A percentile compares a stretch with the other conserved stretches of the same genome.
Conservation (phyloP, 2,113 vertebrate genomes). For the Pelecanus crispus region DNA sequence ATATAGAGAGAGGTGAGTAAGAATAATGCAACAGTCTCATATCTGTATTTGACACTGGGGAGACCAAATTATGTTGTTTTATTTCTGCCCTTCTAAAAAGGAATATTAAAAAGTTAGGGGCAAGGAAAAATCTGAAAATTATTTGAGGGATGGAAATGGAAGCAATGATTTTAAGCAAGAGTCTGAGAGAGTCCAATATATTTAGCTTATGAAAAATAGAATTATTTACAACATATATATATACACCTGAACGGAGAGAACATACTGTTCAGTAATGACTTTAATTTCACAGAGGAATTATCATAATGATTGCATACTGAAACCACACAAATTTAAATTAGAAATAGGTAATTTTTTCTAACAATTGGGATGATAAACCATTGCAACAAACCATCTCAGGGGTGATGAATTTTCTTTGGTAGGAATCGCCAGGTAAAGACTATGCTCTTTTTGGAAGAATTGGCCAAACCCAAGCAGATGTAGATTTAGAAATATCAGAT, state of each 20-base stretch:
- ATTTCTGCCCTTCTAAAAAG: background rate
- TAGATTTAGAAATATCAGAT: background rate
- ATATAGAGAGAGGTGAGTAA: background rate
- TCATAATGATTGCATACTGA: background rate
- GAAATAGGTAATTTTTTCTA: background rate
- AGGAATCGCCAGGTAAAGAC: background rate
- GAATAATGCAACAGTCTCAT: background rate
- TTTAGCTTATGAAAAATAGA: background rate
- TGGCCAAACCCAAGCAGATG: background rate
- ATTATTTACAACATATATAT: background rate
- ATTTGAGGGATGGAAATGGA: background rate
- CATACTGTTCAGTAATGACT: background rate
- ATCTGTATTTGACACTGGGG: background rate
- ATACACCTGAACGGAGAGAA: background rate
- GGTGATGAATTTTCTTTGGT: background rate
- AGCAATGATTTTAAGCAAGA: background rate
- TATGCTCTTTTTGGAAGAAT: background rate
- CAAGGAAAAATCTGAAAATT: background rate
- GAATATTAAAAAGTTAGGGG: background rate
- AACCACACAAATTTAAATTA: background rate
- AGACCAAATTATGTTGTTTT: background rate
- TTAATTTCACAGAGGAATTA: background rate
- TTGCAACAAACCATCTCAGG: background rate
- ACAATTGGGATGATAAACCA: background rate
- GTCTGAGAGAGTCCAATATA: background rate